Base-by-base conservation (phyloP, 2,113 vertebrate species). In the Gobio gobio region DNA sequence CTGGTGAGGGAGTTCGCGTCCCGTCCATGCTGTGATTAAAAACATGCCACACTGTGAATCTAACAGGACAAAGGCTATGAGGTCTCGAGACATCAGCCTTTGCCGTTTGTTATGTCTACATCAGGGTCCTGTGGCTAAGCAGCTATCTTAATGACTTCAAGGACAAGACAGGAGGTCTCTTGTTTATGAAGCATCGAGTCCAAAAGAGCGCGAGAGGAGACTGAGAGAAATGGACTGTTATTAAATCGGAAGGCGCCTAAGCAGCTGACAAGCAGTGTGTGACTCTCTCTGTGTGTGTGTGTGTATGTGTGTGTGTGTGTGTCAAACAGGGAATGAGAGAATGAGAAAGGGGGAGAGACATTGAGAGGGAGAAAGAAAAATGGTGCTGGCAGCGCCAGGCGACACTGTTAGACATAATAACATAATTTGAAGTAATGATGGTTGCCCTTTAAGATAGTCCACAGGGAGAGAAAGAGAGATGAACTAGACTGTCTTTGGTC, bases 381-480 rank as follows among this genome's bases (percentile, higher is more conserved):
- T 68, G 78, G 73, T 59, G 40, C 47, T 75, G 61, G 59, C 79
- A 88, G 82, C 82, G 43, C 80, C 80, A 70, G 84, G 84, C 78
- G 80, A 87, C 88, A 86, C 84, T 83, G 81, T 78, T 85, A 85
- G 84, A 89, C 86, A 88, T 90, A 89, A 89, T 86, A 89, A 89
- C 86, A 87, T 92, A 89, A 91, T 88, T 90, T 87, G 86, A 89
- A 85, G 85, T 91, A 90, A 90, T 90, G 87, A 87, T 87, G 83
- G 81, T 88, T 88, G 87, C 84, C 84, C 87, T 89, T 89, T 89
- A 79, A 85, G 76, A 72, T 54, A 82, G 87, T 76, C 78, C 68
- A 45, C 40, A 12, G 51, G 47, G 29, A 64, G 66, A 70, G 58
- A 61, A 43, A 86, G 45, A 45, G 36, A 76, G 74, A 83, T 81